Conservation (phyloP, 2,888 invertebrate species). For the Hypomecis atomaria region DNA sequence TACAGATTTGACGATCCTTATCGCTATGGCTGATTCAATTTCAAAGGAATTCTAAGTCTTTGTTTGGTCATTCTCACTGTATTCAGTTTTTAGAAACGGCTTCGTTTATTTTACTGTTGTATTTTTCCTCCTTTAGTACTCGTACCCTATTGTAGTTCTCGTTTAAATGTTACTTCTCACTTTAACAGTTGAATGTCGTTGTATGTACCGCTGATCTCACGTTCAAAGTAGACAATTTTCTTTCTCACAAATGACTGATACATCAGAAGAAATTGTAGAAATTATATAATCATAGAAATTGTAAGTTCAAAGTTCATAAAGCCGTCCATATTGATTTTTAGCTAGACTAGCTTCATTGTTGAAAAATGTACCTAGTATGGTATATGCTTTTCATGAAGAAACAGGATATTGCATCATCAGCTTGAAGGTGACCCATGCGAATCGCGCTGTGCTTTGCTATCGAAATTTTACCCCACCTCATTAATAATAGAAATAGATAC, state of each 20-base stretch:
- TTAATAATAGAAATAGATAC: no score
- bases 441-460: neutral
- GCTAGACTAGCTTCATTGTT: slow-evolving; percentile 11
- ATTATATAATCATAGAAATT: neutral
- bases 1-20: neutral
- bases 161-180: no score
- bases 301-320: slow-evolving; percentile 6
- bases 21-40: neutral
- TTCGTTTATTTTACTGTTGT: neutral
- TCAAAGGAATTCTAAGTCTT: neutral
- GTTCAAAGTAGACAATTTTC: no score
- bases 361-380: neutral
- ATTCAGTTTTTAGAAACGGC: neutral
- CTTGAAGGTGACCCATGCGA: no score
- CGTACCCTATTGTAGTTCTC: no score
- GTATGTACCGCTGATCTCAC: no score
- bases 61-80: neutral
- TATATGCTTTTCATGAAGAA: no score
- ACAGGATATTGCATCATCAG: no score
- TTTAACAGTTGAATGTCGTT: no score
- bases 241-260: no score
- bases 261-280: no score
- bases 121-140: neutral
- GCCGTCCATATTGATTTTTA: neutral
- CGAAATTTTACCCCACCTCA: neutral